phyloP scores from a whole-genome alignment of 2,888 invertebrate genomes.

The Pediacus dermestoides region DNA sequence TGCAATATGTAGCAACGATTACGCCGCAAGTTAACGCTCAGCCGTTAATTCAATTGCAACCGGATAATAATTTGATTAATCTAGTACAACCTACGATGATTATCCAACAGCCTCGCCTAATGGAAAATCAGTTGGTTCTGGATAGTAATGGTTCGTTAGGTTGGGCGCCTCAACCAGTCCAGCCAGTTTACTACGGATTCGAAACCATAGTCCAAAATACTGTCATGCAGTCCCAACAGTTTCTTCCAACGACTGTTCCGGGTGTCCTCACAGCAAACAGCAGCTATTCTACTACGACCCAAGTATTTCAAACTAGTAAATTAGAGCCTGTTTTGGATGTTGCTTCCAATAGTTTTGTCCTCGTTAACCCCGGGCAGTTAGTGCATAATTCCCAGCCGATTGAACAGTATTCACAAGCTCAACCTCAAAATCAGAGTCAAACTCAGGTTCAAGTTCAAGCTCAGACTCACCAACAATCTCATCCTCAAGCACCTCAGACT shows the following conservation, averaged over 20 bases:
- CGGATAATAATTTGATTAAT: conserved; percentile 47
- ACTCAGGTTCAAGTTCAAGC: too few species aligned
- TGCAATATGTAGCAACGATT: conserved; percentile 74
- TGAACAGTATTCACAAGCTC: too few species aligned
- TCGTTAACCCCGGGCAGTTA: conserved; percentile 62
- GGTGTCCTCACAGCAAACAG: conserved; percentile 77
- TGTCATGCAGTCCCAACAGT: conserved; percentile 85
- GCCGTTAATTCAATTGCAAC: conserved; percentile 52
- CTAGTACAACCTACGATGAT: conserved; percentile 45
- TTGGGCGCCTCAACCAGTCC: conserved; percentile 55
- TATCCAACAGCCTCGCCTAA: conserved; percentile 44
- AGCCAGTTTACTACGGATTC: conserved; percentile 77
- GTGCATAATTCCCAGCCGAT: conserved; percentile 39
- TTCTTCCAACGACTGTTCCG: conserved; percentile 76
- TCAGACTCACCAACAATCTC: conserved; percentile 17
- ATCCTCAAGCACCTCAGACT: conserved; percentile 22
- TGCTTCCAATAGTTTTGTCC: conserved; percentile 64
- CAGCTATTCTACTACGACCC: conserved; percentile 80
- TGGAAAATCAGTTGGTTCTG: conserved; percentile 44
- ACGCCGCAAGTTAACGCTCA: conserved; percentile 54
- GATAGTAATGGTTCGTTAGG: conserved; percentile 47
- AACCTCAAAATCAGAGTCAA: too few species aligned
- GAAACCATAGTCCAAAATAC: conserved; percentile 86
- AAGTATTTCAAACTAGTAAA: conserved; percentile 82
- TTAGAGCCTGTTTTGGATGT: conserved; percentile 78